These are phyloP conservation scores for Macaria liturata DNA, from an alignment of 2,888 invertebrate species.

Conservation along the genomic window DNA sequence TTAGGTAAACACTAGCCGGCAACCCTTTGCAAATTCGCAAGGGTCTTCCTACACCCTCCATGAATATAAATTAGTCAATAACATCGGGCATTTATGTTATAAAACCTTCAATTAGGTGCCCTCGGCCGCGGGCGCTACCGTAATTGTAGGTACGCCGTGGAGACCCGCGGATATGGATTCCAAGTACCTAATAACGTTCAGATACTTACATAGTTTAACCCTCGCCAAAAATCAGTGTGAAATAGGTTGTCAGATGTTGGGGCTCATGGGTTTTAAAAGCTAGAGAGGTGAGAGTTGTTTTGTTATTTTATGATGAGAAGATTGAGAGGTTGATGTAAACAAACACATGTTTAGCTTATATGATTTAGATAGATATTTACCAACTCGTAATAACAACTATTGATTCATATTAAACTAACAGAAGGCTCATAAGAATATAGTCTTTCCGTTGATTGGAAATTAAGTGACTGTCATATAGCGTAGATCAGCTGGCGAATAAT, in stretches of 20 bases:
- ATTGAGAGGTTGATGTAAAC: too few relatives aligned
- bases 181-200: slow-evolving; percentile 23
- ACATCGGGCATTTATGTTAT: slow-evolving; percentile 43
- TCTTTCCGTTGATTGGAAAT: too few relatives aligned
- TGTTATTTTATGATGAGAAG: too few relatives aligned
- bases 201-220: slow-evolving; percentile 28
- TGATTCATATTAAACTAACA: too few relatives aligned
- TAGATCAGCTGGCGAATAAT: too few relatives aligned
- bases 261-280: not conserved
- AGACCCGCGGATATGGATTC: slow-evolving; percentile 19
- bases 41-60: slow-evolving; percentile 41
- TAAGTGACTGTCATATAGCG: too few relatives aligned
- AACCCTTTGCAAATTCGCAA: slow-evolving; percentile 40
- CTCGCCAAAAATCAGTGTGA: slow-evolving; percentile 17
- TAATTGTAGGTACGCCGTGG: slow-evolving; percentile 32
- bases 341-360: too few relatives aligned
- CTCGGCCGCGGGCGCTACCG: slow-evolving; percentile 29
- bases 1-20: slow-evolving; percentile 41
- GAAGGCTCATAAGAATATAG: too few relatives aligned
- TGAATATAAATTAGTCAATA: slow-evolving; percentile 50
- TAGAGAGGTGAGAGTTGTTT: not conserved
- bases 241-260: slow-evolving; percentile 2
- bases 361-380: too few relatives aligned
- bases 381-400: too few relatives aligned
- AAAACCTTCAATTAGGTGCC: slow-evolving; percentile 40